These are phyloP conservation scores for Phlogophora meticulosa DNA, from an alignment of 2,888 invertebrate genomes.

Conservation along the genomic window DNA sequence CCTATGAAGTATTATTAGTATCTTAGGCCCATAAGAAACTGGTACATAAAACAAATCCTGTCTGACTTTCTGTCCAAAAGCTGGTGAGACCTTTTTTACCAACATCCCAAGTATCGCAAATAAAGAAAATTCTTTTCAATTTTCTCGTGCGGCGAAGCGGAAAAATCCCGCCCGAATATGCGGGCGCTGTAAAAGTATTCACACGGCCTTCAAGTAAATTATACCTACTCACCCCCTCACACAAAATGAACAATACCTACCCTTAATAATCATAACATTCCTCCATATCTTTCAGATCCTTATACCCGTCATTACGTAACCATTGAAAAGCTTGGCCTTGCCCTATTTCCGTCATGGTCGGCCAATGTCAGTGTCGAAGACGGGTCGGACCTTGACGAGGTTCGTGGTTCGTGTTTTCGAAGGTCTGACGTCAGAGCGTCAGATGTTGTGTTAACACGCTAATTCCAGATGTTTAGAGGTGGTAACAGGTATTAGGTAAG, in stretches of 20 bases:
- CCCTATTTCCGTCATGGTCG: slow-evolving; percentile 76
- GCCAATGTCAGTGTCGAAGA: slow-evolving; percentile 79
- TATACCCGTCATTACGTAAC: slow-evolving; percentile 64
- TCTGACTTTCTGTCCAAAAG: too few relatives aligned
- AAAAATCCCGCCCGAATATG: slow-evolving; percentile 14
- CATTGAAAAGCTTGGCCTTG: slow-evolving; percentile 72
- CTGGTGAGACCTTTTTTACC: slow-evolving; percentile 2
- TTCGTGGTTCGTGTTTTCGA: slow-evolving; percentile 62
- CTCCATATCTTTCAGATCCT: slow-evolving; percentile 30
- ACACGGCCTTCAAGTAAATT: slow-evolving; percentile 25
- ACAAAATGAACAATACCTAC: slow-evolving; percentile 21
- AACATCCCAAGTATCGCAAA: not conserved
- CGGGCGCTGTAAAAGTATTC: slow-evolving; percentile 17
- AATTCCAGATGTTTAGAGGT: slow-evolving; percentile 48
- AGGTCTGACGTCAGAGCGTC: slow-evolving; percentile 57
- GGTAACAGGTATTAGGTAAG: slow-evolving; percentile 37
- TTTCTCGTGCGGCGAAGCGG: slow-evolving; percentile 7
- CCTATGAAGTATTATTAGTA: too few relatives aligned
- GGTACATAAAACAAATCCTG: too few relatives aligned
- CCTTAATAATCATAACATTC: slow-evolving; percentile 44
- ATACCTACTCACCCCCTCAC: slow-evolving; percentile 12
- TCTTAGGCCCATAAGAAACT: too few relatives aligned
- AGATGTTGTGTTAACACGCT: slow-evolving; percentile 57
- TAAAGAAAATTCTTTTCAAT: slow-evolving; percentile 28
- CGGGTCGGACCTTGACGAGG: slow-evolving; percentile 61